phyloP scores from a whole-genome alignment of 2,888 invertebrate genomes.

The Lepidocyrtinus sp. region DNA sequence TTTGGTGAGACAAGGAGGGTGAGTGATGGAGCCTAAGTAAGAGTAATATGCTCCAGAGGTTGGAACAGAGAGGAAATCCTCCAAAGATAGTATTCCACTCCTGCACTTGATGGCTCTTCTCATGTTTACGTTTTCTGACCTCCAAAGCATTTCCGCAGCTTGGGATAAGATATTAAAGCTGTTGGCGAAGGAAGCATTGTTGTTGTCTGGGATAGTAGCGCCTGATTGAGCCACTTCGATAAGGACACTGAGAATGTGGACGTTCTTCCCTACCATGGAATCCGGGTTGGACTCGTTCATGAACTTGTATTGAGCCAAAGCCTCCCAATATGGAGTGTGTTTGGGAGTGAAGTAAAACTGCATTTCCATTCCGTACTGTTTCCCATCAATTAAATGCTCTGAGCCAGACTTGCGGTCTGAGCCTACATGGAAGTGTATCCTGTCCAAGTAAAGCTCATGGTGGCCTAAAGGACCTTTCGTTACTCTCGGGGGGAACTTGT shows the following conservation, averaged over 20 bases:
- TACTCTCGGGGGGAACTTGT: neutral
- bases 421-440: slow-evolving; percentile 10
- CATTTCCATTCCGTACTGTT: slow-evolving; percentile 27
- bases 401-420: neutral
- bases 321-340: slow-evolving; percentile 23
- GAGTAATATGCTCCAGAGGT: slow-evolving; percentile 27
- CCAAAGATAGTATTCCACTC: neutral
- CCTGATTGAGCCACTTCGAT: slow-evolving; percentile 19
- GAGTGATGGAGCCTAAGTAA: slow-evolving; percentile 38
- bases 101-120: neutral
- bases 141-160: slow-evolving; percentile 39
- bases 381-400: slow-evolving; percentile 24
- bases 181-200: neutral
- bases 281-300: neutral
- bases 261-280: neutral
- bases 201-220: neutral
- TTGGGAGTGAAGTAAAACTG: slow-evolving; percentile 32
- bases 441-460: slow-evolving; percentile 19
- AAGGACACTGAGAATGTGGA: slow-evolving; percentile 31
- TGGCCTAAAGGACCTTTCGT: neutral
- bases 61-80: slow-evolving; percentile 28
- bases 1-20: slow-evolving; percentile 47
- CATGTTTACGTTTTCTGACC: slow-evolving; percentile 9
- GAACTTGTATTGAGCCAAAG: slow-evolving; percentile 19
- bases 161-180: slow-evolving; percentile 3